Base-by-base conservation (phyloP, 2,888 invertebrate species). In the Eumerus sabulonum region DNA sequence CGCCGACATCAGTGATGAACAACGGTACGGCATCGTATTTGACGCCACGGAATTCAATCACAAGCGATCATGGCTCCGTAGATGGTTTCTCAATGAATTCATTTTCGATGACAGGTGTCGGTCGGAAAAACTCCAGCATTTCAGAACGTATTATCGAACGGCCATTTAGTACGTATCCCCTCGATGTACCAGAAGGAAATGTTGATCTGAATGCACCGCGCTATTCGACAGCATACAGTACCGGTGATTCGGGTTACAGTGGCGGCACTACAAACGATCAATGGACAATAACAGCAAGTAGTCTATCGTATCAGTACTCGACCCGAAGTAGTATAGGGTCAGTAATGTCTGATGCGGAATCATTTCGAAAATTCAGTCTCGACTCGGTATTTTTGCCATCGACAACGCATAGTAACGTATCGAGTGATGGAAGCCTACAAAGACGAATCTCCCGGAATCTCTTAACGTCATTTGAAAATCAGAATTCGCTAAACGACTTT, bases 361-460 rank as follows among this genome's bases (percentile, higher is more conserved):
- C 85, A 12, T 60, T 86, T 70, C 84, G 88, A 59, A 88, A 87
- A 81, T 84, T 85, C 50, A 89, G 87, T 83, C 83, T 87, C 36
- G 88, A 89, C 67, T 86, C 85, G 1, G 85, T 90, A 0, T 90
- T 90, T 36, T 84, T 84, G 64, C 82, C 84, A 40, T 77, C 84
- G 36, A 84, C 85, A 13, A 84, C 85, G 1, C 84, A 85, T 62
- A 89, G 90, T 63, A 90, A 90, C 83, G 84, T 90, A 9, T 90
- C 89, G 3, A 92, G 91, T 85, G 91, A 90, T 83, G 91, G 91
- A 60, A 92, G 91, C 82, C 90, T 92, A 87, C 92, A 92, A 82
- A 88, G 92, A 1, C 88, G 92, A 84, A 91, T 92, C 48, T 91
- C 90, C 83, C 91, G 92, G 84, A 92, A 91, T 84, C 84, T 91